Evolutionary conservation across 2,888 invertebrate genomes (phyloP), one percentile per base, ranked within the genome.

Genomic region (Urechis unicinctus): DNA sequence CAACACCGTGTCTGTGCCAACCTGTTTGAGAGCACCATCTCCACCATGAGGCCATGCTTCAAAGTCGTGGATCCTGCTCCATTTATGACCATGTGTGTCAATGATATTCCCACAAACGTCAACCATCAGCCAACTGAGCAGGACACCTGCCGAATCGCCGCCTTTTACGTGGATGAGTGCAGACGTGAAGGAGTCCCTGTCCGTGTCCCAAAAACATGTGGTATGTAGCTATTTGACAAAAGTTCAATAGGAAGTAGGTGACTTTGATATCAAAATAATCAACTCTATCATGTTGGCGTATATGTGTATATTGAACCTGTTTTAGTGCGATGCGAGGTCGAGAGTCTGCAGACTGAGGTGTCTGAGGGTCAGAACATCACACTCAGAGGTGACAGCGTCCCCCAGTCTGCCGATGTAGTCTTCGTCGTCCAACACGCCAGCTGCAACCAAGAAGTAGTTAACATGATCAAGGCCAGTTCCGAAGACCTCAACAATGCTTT

Each of bases 371-470:
- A 66, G 91, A 91, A 77, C 87, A 86, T 72, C 88, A 87, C 1
- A 59, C 83, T 86, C 25, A 62, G 57, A 25, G 65, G 59, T 62
- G 21, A 63, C 63, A 2, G 68, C 0, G 58, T 89, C 0, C 82
- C 82, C 60, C 86, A 86, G 60, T 83, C 88, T 61, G 91, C 89
- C 1, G 93, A 93, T 70, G 81, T 93, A 55, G 80, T 93, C 0
- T 81, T 93, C 54, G 82, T 88, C 1, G 83, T 92, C 9, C 91
- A 93, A 71, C 90, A 91, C 1, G 88, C 88, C 65, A 80, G 82
- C 3, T 94, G 94, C 75, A 94, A 93, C 79, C 81, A 81, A 61
- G 84, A 87, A 64, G 75, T 89, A 1, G 81, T 67, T 29, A 54
- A 64, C 55, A 68, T 71, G 41, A 66, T 78, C 2, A 62, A 64